These are phyloP conservation scores for Trogon melanurus DNA, from an alignment of 2,113 vertebrate genomes.

Conservation along the genomic window DNA sequence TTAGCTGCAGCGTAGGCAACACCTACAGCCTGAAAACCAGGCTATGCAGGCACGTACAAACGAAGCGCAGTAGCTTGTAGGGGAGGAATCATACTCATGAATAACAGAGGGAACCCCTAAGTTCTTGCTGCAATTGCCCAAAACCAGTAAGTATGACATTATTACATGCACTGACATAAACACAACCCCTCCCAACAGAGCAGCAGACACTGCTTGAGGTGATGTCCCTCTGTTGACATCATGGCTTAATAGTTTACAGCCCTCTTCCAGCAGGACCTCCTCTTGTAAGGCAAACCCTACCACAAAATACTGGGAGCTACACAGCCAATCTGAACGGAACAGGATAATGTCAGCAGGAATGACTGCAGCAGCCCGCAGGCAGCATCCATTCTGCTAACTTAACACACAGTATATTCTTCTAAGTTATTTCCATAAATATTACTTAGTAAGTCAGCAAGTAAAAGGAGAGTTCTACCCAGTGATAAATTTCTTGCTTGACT, in stretches of 20 bases:
- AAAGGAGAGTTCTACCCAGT: neutral
- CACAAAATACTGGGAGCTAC: slow-evolving; percentile 21
- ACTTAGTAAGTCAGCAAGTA: slow-evolving; percentile 22
- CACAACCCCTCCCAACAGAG: neutral
- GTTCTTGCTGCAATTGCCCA: neutral
- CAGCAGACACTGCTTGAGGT: slow-evolving; percentile 26
- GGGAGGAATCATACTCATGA: neutral
- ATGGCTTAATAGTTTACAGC: neutral
- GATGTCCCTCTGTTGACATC: slow-evolving; percentile 13
- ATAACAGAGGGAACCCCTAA: neutral
- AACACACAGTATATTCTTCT: slow-evolving; percentile 6
- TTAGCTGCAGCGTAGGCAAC: neutral
- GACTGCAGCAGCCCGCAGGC: slow-evolving; percentile 48
- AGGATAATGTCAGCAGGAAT: slow-evolving; percentile 55
- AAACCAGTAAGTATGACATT: neutral
- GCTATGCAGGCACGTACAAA: neutral
- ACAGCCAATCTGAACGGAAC: slow-evolving; percentile 10
- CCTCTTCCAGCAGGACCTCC: neutral
- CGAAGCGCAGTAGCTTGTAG: neutral
- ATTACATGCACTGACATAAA: neutral
- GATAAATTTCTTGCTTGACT: neutral
- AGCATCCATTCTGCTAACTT: slow-evolving; percentile 40
- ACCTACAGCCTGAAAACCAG: neutral
- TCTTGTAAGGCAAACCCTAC: neutral
- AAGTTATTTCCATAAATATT: slow-evolving; percentile 46